Conservation (phyloP, 2,113 vertebrate species). For the Stigmatopora nigra region DNA sequence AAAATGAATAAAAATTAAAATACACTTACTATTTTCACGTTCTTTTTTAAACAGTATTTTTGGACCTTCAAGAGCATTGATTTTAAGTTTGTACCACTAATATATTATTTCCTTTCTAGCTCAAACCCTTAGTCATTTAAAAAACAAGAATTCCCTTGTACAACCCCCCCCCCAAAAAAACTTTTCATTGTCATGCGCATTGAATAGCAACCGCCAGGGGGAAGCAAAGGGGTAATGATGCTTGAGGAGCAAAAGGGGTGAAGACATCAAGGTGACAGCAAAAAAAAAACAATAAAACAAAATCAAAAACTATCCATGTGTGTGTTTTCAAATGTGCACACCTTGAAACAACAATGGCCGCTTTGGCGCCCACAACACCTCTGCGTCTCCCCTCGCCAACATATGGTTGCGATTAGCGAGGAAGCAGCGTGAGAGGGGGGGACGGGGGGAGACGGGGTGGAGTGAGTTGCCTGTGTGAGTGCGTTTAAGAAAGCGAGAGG, state of each 20-base stretch:
- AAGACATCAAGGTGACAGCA: constrained; percentile 61
- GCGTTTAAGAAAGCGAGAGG: constrained; percentile 8
- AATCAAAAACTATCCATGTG: neutral
- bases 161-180: too few relatives aligned
- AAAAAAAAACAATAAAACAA: neutral
- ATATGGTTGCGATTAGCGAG: constrained; percentile 80
- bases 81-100: too few relatives aligned
- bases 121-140: too few relatives aligned
- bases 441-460: constrained; percentile 10
- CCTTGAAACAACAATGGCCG: constrained; percentile 53
- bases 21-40: too few relatives aligned
- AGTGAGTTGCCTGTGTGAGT: constrained; percentile 23
- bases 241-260: constrained; percentile 54
- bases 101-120: too few relatives aligned
- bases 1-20: too few relatives aligned
- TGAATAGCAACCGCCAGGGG: constrained; percentile 57
- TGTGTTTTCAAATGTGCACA: neutral
- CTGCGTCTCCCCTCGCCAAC: constrained; percentile 67
- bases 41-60: too few relatives aligned
- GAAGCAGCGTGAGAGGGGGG: constrained; percentile 30
- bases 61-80: too few relatives aligned
- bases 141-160: neutral
- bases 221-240: constrained; percentile 60
- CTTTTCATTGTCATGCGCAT: constrained; percentile 28
- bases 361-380: constrained; percentile 56